Evolutionary conservation across 2,113 vertebrate species (phyloP).

Genomic region (Sebastes schlegelii): DNA sequence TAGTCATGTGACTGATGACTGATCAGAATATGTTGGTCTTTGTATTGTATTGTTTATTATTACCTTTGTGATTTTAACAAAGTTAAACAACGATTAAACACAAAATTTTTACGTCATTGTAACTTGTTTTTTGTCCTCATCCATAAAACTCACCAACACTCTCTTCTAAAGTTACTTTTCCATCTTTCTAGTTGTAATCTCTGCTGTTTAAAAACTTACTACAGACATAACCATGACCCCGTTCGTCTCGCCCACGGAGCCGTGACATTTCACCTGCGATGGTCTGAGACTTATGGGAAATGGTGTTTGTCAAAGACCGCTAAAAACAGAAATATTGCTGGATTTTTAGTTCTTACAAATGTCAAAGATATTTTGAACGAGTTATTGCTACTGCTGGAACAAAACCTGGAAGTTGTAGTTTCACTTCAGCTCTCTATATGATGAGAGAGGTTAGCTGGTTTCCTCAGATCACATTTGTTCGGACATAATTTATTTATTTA

Average conservation of each 20-base stretch:
- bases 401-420: not conserved
- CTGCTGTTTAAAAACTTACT: not conserved
- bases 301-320: not conserved
- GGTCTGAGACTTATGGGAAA: not conserved
- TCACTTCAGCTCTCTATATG: too few relatives aligned
- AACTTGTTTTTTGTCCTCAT: not conserved
- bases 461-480: slow-evolving; percentile 4
- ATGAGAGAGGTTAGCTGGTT: not conserved
- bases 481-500: slow-evolving; percentile 15
- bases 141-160: not conserved
- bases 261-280: not conserved
- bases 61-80: too few relatives aligned
- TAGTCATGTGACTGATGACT: too few relatives aligned
- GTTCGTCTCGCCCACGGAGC: not conserved
- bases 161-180: not conserved
- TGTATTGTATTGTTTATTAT: too few relatives aligned
- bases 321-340: not conserved
- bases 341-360: not conserved
- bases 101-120: too few relatives aligned
- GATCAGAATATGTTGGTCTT: too few relatives aligned
- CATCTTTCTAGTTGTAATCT: not conserved
- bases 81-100: too few relatives aligned
- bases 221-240: too few relatives aligned
- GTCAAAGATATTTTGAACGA: not conserved
- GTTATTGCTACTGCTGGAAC: not conserved